phyloP scores from a whole-genome alignment of 2,797 vertebrate genomes.

The Gymnopithys bicolor region DNA sequence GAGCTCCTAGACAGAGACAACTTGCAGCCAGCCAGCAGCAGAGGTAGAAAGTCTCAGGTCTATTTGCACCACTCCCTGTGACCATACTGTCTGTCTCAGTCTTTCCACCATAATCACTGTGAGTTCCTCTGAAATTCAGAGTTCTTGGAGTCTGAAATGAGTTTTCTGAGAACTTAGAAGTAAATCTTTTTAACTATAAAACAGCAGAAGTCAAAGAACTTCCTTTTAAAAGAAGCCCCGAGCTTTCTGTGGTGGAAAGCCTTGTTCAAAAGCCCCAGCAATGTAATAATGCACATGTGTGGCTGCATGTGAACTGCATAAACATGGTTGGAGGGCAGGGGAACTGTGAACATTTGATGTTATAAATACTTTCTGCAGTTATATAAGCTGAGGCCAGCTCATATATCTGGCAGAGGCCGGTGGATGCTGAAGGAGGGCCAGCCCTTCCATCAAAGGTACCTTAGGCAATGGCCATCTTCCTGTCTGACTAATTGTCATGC shows the following conservation, averaged over 20 bases:
- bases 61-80: background rate
- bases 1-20: background rate
- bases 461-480: slow-evolving; percentile 56
- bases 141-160: slow-evolving; percentile 17
- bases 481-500: slow-evolving; percentile 62
- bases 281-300: background rate
- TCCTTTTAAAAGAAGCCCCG: background rate
- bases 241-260: slow-evolving; percentile 9
- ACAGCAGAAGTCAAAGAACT: background rate
- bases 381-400: slow-evolving; percentile 67
- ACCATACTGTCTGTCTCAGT: background rate
- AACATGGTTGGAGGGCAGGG: slow-evolving; percentile 12
- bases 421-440: slow-evolving; percentile 59
- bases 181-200: slow-evolving; percentile 43
- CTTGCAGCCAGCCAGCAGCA: background rate
- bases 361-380: slow-evolving; percentile 60
- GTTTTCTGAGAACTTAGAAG: slow-evolving; percentile 31
- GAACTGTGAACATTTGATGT: slow-evolving; percentile 30
- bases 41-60: background rate
- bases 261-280: background rate
- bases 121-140: background rate
- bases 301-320: slow-evolving; percentile 10
- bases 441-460: slow-evolving; percentile 50
- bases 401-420: slow-evolving; percentile 63
- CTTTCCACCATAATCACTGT: background rate